These are phyloP conservation scores for Latrodectus elegans DNA, from an alignment of 2,888 invertebrate genomes.

Conservation along the genomic window DNA sequence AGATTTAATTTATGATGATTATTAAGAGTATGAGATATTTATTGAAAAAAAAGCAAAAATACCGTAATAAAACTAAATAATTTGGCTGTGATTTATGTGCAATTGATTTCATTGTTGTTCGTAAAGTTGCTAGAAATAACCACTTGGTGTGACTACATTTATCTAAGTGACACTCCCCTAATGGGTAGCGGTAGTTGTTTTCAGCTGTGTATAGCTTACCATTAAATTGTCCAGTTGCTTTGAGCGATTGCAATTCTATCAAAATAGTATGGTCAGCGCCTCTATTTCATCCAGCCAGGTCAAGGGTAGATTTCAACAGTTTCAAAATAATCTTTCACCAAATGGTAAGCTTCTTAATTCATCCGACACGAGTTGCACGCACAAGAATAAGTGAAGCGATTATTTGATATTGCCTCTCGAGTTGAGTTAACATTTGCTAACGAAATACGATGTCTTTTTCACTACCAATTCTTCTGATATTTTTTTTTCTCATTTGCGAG, in stretches of 20 bases:
- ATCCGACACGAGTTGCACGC: constrained; percentile 10
- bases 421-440: neutral
- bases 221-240: too few relatives aligned
- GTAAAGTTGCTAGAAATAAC: too few relatives aligned
- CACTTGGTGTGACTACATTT: too few relatives aligned
- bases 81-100: too few relatives aligned
- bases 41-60: too few relatives aligned
- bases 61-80: too few relatives aligned
- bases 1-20: too few relatives aligned
- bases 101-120: too few relatives aligned
- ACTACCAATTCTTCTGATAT: neutral
- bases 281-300: neutral
- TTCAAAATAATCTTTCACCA: neutral
- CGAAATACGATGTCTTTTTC: neutral
- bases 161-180: too few relatives aligned
- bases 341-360: constrained; percentile 1
- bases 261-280: neutral
- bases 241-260: neutral
- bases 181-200: too few relatives aligned
- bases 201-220: too few relatives aligned
- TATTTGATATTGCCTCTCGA: constrained; percentile 14
- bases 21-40: too few relatives aligned
- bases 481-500: neutral
- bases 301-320: neutral
- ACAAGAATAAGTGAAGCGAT: constrained; percentile 22